Base-by-base conservation (phyloP, 2,888 invertebrate species). In the Dastarcus helophoroides region DNA sequence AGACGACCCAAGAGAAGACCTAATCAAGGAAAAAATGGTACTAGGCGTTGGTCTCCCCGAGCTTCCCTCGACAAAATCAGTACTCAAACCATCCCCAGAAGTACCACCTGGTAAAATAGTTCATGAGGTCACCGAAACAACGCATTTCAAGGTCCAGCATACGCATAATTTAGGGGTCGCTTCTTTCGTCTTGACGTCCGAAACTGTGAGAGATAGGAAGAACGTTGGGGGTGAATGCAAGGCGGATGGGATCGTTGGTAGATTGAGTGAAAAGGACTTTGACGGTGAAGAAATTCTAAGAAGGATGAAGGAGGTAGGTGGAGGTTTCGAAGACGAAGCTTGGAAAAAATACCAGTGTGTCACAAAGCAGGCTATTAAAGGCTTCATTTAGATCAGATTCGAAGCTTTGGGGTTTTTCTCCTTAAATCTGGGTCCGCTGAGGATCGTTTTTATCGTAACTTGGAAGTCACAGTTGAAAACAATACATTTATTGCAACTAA, bases 301-400 rank as follows among this genome's bases (percentile, higher is more conserved):
- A 28, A 53, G 55, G 35, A 51, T 66, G 48, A 65, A 62, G 44
- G 63, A 65, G 68, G 68, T 68, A 58, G 60, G 64, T 60, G 45
- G 50, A 29, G 43, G 47, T 37, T 56, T 52, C 40, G 50, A 49
- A 33, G 58, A 55, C 32, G 56, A 48, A 31, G 56, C 63, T 42
- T 68, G 68, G 68, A 64, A 59, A 42, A 64, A 57, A 46, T 69
- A 66, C 43, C 56, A 55, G 38, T 63, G 64, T 39, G 64, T 69
- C 44, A 68, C 70, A 44, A 68, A 70, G 45, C 69, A 70, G 52
- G 68, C 71, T 38, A 65, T 71, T 48, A 69, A 69, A 58, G 65
- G 69, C 39, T 68, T 69, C 53, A 57, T 71, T 44, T 68, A 50
- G 50, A n/a, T n/a, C n/a, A n/a, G n/a, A n/a, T n/a, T n/a, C n/a